phyloP scores from a whole-genome alignment of 2,888 invertebrate species.

The Drosophila niveifrons region DNA sequence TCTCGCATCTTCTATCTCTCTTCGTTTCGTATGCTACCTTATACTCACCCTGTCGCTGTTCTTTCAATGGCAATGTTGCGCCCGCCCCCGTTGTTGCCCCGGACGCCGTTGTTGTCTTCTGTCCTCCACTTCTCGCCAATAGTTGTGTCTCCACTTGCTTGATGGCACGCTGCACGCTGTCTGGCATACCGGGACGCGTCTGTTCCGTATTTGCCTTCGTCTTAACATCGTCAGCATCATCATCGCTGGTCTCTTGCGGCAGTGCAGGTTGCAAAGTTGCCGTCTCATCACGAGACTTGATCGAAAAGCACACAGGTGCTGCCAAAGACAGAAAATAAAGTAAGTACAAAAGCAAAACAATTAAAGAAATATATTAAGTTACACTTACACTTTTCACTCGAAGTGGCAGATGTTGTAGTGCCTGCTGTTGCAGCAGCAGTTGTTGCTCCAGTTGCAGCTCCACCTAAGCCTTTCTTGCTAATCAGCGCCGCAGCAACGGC shows the following conservation, averaged over 20 bases:
- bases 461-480: constrained; percentile 74
- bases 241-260: constrained; percentile 91
- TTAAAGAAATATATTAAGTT: too few relatives aligned
- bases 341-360: too few relatives aligned
- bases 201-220: constrained; percentile 41
- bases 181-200: constrained; percentile 72
- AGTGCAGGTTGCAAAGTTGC: constrained; percentile 90
- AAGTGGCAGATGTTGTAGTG: constrained; percentile 6
- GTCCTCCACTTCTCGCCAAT: constrained; percentile 73
- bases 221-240: constrained; percentile 68
- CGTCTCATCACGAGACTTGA: constrained; percentile 91
- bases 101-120: constrained; percentile 40
- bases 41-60: constrained; percentile 66
- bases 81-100: not conserved
- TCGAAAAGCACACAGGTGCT: constrained; percentile 94
- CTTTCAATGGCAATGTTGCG: constrained; percentile 41
- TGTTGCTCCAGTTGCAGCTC: constrained; percentile 21
- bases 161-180: constrained; percentile 84
- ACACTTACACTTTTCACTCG: constrained; percentile 48
- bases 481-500: constrained; percentile 81
- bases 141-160: constrained; percentile 84
- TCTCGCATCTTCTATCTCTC: not conserved
- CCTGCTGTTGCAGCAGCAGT: constrained; percentile 3
- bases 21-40: not conserved
- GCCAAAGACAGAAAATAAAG: not conserved